Base-by-base conservation (phyloP, 2,888 invertebrate species). In the Oligia fasciuncula region DNA sequence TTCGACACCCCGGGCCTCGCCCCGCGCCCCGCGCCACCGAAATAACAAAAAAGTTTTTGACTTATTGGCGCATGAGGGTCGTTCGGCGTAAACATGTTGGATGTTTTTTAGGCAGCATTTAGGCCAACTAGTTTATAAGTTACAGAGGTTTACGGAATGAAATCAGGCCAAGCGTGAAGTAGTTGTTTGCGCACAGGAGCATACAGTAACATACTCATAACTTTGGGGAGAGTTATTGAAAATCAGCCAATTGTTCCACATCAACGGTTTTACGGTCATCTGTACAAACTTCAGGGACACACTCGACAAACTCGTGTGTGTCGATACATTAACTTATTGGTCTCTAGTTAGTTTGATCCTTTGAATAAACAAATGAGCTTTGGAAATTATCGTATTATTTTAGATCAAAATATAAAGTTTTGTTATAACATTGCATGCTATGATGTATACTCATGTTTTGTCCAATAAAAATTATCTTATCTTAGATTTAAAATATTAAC, bases 41-140 rank as follows among this genome's bases (percentile, higher is more conserved):
- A 94, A 94, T 93, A 95, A 94, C 95, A 94, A 93, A 94, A 94
- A 96, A 96, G 93, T 90, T 90, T 91, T 89, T 91, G 91, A 91
- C 90, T 91, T 91, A 91, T 91, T 88, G 91, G 88, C 89, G 85
- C 84, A 87, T 87, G 90, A 90, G 87, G 84, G 83, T 78, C 84
- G 85, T 83, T 86, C 85, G 90, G 87, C 93, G 95, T 94, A 95
- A 95, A 96, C 95, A 95, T 93, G 94, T 91, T 92, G 90, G 92
- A 93, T 94, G 93, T 94, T 95, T 95, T 95, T 95, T 94, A 93
- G 93, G 89, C 83, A 89, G 88, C 90, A 91, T 92, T 92, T 92
- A 92, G 91, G 92, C 91, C 92, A 92, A 93, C 91, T 93, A 92
- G 91, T 92, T 93, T 90, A 91, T 91, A 92, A 93, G 91, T 93